Evolutionary conservation across 2,113 vertebrate species (phyloP), one percentile per base, ranked within the genome.

Genomic region (Sapayoa aenigma): DNA sequence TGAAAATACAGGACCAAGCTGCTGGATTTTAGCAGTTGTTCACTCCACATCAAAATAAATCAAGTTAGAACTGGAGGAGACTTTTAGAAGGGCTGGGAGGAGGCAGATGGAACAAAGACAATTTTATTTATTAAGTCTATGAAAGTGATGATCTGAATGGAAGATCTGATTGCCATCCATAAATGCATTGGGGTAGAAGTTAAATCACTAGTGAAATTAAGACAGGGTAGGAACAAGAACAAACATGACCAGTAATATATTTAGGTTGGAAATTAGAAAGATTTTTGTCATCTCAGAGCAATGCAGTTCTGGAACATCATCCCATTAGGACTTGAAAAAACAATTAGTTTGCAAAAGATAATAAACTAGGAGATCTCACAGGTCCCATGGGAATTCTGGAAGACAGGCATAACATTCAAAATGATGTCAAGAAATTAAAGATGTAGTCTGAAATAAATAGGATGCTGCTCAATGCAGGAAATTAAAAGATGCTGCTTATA

Each of bases 221-320:
- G 59, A 77, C 7, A 55, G 18, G 28, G 59, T 33, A 77, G 50
- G 59, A 85, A 94, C 59, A 94, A 67, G 83, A 84, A 92, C 76
- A 92, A 89, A 71, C 95, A 96, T 93, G 94, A 92, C 96, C 79
- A 63, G 88, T 35, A 94, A 93, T 95, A 90, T 71, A 89, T 94
- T 96, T 90, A 47, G 2, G 47, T 66, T 93, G 95, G 83, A 95
- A 93, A 96, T 97, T 53, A 88, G 79, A 17, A 86, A 66, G 27
- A 9, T 74, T 94, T 90, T 92, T 92, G 35, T 35, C 14, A n/a
- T 88, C 92, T 93, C 65, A 89, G 47, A 81, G 52, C 39, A 67
- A 37, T 39, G 53, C 52, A 77, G n/a, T 44, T 67, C 63, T 81
- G 73, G 52, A 92, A 53, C 41, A 85, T 27, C 65, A 88, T 96